These are phyloP conservation scores for Papilio gigon DNA, from an alignment of 2,888 invertebrate genomes.

Conservation along the genomic window DNA sequence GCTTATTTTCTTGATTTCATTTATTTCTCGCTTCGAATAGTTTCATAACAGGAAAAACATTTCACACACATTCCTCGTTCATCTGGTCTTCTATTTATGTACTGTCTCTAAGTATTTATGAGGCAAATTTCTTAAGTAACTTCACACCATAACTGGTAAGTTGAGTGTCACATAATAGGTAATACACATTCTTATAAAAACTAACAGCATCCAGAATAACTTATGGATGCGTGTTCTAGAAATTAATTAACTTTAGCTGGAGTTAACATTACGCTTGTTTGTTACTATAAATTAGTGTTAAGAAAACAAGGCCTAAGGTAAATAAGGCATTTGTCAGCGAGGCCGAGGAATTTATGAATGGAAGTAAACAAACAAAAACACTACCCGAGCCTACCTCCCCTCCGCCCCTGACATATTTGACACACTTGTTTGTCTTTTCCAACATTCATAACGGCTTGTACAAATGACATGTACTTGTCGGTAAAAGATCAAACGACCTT, in stretches of 20 bases:
- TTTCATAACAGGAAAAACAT: slow-evolving; percentile 13
- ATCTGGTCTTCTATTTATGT: not conserved
- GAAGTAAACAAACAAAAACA: slow-evolving; percentile 13
- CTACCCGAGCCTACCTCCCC: not conserved
- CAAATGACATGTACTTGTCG: not conserved
- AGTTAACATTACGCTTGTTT: not conserved
- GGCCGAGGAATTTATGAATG: slow-evolving; percentile 5
- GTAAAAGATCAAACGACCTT: not conserved
- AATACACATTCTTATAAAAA: not conserved
- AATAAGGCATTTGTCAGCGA: not conserved
- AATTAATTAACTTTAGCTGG: not conserved
- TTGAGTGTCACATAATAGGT: not conserved
- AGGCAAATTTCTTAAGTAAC: not conserved
- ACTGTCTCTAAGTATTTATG: not conserved
- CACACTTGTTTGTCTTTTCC: not conserved
- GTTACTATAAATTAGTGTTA: slow-evolving; percentile 1
- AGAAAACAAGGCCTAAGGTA: not conserved
- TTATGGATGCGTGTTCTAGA: not conserved
- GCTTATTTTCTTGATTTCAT: slow-evolving; percentile 21
- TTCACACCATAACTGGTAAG: not conserved
- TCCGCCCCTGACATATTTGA: not conserved
- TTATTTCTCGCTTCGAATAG: slow-evolving; percentile 13
- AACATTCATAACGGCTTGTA: slow-evolving; percentile 3
- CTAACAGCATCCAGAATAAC: not conserved
- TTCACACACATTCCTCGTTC: slow-evolving; percentile 1